Conservation (phyloP, 1,140 invertebrate species). For the Tribolium castaneum region DNA sequence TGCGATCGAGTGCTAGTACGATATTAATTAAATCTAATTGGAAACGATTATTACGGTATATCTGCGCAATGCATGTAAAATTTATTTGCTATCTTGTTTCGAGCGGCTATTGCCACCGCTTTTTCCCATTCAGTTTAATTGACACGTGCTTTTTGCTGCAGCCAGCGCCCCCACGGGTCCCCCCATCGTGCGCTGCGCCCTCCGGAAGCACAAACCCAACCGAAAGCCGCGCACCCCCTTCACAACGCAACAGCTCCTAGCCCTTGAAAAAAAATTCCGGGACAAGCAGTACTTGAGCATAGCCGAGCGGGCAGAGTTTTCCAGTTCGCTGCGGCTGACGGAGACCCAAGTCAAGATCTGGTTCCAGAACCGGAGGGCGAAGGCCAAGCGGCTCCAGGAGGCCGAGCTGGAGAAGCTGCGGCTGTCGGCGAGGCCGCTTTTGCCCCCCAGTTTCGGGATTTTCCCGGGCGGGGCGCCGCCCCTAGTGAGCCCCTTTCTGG, state of each 20-base stretch:
- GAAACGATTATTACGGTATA: conserved; percentile 41
- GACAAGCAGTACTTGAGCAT: conserved; percentile 97
- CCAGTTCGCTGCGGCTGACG: conserved; percentile 90
- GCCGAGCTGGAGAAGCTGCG: conserved; percentile 89
- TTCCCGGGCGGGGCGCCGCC: conserved; percentile 55
- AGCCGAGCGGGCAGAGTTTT: conserved; percentile 96
- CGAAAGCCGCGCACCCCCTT: conserved; percentile 97
- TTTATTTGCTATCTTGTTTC: conserved; percentile 1
- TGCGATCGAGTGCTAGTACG: background rate
- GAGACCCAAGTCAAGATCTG: conserved; percentile 98
- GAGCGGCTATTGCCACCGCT: background rate
- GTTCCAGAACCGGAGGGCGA: conserved; percentile 97
- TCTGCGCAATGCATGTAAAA: conserved; percentile 5
- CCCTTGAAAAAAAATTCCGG: conserved; percentile 95
- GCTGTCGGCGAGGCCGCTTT: conserved; percentile 59
- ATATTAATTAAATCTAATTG: conserved; percentile 42
- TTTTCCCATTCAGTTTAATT: background rate
- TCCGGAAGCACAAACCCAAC: conserved; percentile 84
- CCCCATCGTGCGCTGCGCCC: conserved; percentile 61
- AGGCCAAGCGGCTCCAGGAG: conserved; percentile 94
- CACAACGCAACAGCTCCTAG: conserved; percentile 94
- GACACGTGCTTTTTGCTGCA: conserved; percentile 47
- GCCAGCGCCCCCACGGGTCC: conserved; percentile 53
- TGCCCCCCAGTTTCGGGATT: conserved; percentile 60
- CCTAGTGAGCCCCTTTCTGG: conserved; percentile 60